These are phyloP conservation scores for Limnephilus marmoratus DNA, from an alignment of 2,888 invertebrate species.

Conservation along the genomic window DNA sequence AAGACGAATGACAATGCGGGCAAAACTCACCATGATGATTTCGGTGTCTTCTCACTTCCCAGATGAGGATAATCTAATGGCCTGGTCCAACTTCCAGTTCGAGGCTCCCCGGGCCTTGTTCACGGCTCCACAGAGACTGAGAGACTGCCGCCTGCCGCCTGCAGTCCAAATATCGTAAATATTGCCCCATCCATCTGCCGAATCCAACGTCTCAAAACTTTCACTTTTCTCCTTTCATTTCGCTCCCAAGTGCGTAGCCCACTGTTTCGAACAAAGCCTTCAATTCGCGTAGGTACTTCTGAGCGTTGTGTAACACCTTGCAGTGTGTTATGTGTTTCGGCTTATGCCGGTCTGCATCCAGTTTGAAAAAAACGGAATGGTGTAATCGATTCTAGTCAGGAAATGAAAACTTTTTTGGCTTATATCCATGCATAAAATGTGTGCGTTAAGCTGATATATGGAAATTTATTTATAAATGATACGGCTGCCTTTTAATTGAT, in stretches of 20 bases:
- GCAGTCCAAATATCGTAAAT: background rate
- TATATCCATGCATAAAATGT: background rate
- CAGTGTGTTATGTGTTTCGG: background rate
- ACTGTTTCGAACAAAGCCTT: background rate
- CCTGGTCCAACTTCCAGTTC: background rate
- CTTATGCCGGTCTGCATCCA: background rate
- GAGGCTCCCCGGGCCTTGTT: slow-evolving; percentile 67
- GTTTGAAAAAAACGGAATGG: background rate
- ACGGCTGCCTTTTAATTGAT: no score
- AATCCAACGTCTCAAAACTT: slow-evolving; percentile 1
- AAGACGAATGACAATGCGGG: background rate
- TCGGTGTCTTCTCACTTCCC: background rate
- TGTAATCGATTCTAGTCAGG: background rate
- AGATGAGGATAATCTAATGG: background rate
- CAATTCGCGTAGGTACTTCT: background rate
- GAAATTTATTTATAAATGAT: background rate
- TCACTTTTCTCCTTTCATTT: slow-evolving; percentile 46
- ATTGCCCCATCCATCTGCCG: slow-evolving; percentile 9
- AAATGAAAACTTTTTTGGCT: background rate
- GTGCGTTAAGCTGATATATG: background rate
- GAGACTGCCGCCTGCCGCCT: slow-evolving; percentile 57
- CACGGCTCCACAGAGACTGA: slow-evolving; percentile 74
- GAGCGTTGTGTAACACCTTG: slow-evolving; percentile 2
- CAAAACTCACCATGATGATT: background rate
- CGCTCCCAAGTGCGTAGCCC: slow-evolving; percentile 4